Base-by-base conservation (phyloP, 2,113 vertebrate species). In the Ciconia boyciana region DNA sequence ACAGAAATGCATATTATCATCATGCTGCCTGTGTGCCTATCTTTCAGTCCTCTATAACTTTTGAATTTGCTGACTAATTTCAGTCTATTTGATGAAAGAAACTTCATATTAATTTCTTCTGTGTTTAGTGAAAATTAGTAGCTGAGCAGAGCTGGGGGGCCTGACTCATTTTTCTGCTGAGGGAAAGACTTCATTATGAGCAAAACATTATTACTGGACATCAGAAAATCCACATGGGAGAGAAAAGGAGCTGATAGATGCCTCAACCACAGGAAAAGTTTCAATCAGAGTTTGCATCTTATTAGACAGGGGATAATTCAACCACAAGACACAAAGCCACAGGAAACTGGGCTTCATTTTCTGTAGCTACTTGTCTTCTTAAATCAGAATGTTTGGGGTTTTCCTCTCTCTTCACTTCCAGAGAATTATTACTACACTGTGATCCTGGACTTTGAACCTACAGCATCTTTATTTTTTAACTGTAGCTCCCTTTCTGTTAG, bases 291-390 rank as follows among this genome's bases (percentile, higher is more conserved):
- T 82, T 95, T 95, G 48, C 26, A 52, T 91, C 55, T 79, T 91
- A 44, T 68, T 94, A 76, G 69, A 28, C 29, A 79, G 13, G 41
- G 49, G 65, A 75, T 82, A 87, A 68, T 84, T 91, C 70, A 93
- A 48, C 84, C 69, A 60, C 87, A 97, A 93, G 44, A 82, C 48
- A 71, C 15, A 89, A 95, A 87, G 69, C 89, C 81, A 75, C 72
- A 94, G 91, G 91, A 96, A 89, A 96, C 36, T 55, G 39, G 52
- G 60, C 48, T 89, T 89, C 5, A 64, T 93, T 91, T 87, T 96
- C 77, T 89, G 65, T 70, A 89, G 65, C 68, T 87, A 60, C 81
- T 94, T 94, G 43, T 89, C 94, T 93, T 79, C 70, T 90, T 94
- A 79, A 89, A 93, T 93, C 66, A 90, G 70, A 92, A 48, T 81